A percentile compares a stretch with the other conserved stretches of the same genome.
These are phyloP conservation scores for Phalanger gymnotis DNA, from an alignment of 2,797 vertebrate genomes.

Conservation along the genomic window DNA sequence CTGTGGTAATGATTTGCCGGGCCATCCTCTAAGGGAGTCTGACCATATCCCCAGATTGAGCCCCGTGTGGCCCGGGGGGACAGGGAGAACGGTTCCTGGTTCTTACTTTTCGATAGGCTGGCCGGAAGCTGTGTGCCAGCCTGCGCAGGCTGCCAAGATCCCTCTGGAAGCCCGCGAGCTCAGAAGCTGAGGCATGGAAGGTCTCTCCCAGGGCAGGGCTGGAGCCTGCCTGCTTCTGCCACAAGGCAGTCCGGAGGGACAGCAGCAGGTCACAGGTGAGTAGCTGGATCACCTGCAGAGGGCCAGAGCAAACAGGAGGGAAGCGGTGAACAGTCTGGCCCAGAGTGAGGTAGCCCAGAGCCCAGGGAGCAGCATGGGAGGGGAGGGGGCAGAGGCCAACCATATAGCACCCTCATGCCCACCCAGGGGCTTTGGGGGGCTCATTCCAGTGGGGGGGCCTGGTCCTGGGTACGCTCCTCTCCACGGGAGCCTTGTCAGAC, in stretches of 20 bases:
- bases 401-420: too few relatives aligned
- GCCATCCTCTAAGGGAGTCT: neutral
- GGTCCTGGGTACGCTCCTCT: too few relatives aligned
- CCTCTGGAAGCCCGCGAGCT: slow-evolving; percentile 95
- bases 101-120: slow-evolving; percentile 95
- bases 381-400: neutral
- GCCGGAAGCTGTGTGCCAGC: slow-evolving; percentile 93
- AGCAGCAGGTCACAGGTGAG: slow-evolving; percentile 95
- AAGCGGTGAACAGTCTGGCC: neutral
- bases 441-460: too few relatives aligned
- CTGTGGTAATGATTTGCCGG: neutral
- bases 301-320: neutral
- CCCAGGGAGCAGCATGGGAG: too few relatives aligned
- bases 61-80: accelerated
- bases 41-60: neutral
- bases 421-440: too few relatives aligned
- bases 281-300: slow-evolving; percentile 92
- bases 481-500: neutral
- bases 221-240: slow-evolving; percentile 89
- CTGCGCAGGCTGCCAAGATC: slow-evolving; percentile 95
- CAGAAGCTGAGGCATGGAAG: slow-evolving; percentile 89
- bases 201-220: slow-evolving; percentile 92
- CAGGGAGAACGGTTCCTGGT: neutral
- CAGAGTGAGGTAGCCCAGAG: neutral
- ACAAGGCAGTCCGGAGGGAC: slow-evolving; percentile 94